Base-by-base conservation (phyloP, 2,113 vertebrate genomes). In the Cepphus grylle region DNA sequence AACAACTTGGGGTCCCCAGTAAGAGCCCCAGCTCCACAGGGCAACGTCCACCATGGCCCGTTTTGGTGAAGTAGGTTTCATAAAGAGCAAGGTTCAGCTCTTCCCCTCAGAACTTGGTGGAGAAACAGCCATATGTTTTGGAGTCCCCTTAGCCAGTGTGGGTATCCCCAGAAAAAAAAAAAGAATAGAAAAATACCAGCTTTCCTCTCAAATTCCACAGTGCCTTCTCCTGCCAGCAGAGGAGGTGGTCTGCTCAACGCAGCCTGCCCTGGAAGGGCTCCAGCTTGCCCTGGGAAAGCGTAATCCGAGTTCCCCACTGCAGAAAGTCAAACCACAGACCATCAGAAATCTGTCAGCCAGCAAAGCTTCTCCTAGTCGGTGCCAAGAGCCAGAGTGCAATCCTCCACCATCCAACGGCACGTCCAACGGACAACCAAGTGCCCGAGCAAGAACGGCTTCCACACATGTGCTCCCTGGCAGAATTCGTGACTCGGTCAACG, bases 381-480 rank as follows among this genome's bases (percentile, higher is more conserved):
- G 7, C 47, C 55, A 50, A 10, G 5, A 82, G 22, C 63, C 82
- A 72, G 47, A 20, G 32, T 5, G 34, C 9, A 18, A 23, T 67
- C 53, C 53, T 73, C 27, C 8, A 13, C 20, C 32, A 73, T 11
- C 59, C 52, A 42, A 18, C 2, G 0, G 29, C 30, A 38, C 1
- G 2, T n/a, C 40, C 66, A 65, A 53, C 50, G 25, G 52, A 8
- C 21, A 53, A 58, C 36, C 42, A 63, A 18, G 27, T 9, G 16
- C 22, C 45, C 2, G 0, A 78, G 58, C n/a, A 38, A 25, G 38
- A 18, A 18, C 20, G 22, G 8, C 32, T 65, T 65, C 63, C 34
- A 19, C 26, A 2, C 1, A 6, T 4, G 0, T 2, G 1, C 14
- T 63, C 14, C 38, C 27, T 4, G 1, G 49, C 27, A 32, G 36